Base-by-base conservation (phyloP, 2,888 invertebrate species). In the Anthrax anthrax region DNA sequence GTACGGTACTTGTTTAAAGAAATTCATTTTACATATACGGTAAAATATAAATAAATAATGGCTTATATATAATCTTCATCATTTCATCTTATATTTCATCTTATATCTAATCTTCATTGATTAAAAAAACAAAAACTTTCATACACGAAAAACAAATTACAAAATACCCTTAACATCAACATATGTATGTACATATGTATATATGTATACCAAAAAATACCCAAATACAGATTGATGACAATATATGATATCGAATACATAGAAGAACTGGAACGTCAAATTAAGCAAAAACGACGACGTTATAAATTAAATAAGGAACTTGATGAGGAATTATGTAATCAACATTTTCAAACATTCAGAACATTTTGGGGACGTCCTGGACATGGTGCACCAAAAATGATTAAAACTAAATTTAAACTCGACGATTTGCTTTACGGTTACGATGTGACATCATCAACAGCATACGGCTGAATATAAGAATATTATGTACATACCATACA, bases 361-460 rank as follows among this genome's bases (percentile, higher is more conserved):
- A 74, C 77, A 12, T 72, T 84, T 55, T 88, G 87, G 87, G 86
- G 87, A 23, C 74, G 82, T 41, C 86, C 86, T 1, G 87, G 87
- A 1, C 81, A 68, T 52, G 68, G 68, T 37, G 68, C 68, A 29
- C 68, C 63, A 38, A 55, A 56, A 44, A 53, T 57, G 32, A 58
- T 60, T 44, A 62, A 57, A 51, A 59, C 61, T 54, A 69, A 68
- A 58, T 54, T 64, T 43, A 69, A 67, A 55, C 61, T 69, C 62
- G 61, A 68, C 59, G 61, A 66, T 60, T 64, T 69, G 56, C 67
- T 69, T 55, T 69, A 69, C 52, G 67, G 67, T 47, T n/a, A n/a
- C n/a, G n/a, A n/a, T n/a, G n/a, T n/a, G n/a, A 52, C 52, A 34
- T 57, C 58, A 47, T 58, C 58, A 43, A 23, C 5, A 6, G 4